phyloP scores from a whole-genome alignment of 2,888 invertebrate species.

The Calephelis perditalis region DNA sequence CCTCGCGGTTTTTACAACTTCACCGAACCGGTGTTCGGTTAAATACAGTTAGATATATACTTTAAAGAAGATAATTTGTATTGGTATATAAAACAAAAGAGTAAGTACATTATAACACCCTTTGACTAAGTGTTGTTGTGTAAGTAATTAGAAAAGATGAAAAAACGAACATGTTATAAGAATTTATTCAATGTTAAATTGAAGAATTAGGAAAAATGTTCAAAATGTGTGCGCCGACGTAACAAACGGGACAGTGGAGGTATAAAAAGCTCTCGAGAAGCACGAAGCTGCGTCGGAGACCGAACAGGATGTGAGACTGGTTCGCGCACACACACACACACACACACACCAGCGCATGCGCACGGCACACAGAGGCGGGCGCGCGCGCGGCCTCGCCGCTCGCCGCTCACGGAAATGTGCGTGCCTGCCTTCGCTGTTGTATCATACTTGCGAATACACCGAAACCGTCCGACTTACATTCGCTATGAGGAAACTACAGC shows the following conservation, averaged over 20 bases:
- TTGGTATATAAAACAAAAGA: too few relatives aligned
- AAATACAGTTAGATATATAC: too few relatives aligned
- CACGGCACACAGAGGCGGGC: conserved; percentile 42
- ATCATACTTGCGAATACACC: conserved; percentile 34
- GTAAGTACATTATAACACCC: too few relatives aligned
- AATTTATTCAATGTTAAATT: conserved; percentile 10
- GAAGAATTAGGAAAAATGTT: conserved; percentile 26
- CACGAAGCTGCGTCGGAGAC: conserved; percentile 65
- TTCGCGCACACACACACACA: conserved; percentile 51
- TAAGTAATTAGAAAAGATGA: too few relatives aligned
- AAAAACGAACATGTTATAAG: too few relatives aligned
- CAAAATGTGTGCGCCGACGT: conserved; percentile 19
- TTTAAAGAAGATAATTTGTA: too few relatives aligned
- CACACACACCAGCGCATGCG: conserved; percentile 29
- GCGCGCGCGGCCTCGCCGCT: conserved; percentile 60
- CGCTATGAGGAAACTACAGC: conserved; percentile 25
- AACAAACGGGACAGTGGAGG: conserved; percentile 48
- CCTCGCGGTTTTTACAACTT: too few relatives aligned
- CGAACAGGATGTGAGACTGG: conserved; percentile 78
- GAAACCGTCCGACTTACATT: conserved; percentile 29
- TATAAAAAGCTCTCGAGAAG: conserved; percentile 72
- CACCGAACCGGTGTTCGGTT: too few relatives aligned
- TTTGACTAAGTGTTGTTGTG: too few relatives aligned
- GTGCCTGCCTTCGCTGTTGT: conserved; percentile 46
- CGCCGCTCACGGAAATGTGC: conserved; percentile 73